Evolutionary conservation across 2,888 invertebrate species (phyloP).

Genomic region (Ypsolopha scabrella): DNA sequence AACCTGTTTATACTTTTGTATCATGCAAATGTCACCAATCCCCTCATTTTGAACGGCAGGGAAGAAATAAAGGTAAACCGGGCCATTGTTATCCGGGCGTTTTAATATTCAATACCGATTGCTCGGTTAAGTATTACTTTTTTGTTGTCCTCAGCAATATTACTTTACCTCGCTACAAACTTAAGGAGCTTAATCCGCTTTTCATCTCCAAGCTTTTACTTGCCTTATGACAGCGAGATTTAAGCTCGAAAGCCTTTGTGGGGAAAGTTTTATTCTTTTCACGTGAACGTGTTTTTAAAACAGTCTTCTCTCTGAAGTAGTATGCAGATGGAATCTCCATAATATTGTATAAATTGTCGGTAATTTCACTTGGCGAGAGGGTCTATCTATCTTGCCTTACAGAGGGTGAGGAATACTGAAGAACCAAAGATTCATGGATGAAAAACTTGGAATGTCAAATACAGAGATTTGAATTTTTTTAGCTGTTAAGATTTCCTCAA

Average conservation of each 20-base stretch:
- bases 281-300: conserved; percentile 19
- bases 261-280: conserved; percentile 53
- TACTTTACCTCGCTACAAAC: conserved; percentile 59
- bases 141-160: conserved; percentile 52
- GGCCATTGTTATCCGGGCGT: too few relatives aligned
- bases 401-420: too few relatives aligned
- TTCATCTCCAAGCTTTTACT: conserved; percentile 55
- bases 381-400: too few relatives aligned
- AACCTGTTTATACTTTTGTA: too few relatives aligned
- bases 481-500: too few relatives aligned
- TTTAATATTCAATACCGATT: conserved; percentile 42
- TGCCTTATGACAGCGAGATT: conserved; percentile 59
- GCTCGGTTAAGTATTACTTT: conserved; percentile 34
- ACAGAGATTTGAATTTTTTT: too few relatives aligned
- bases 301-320: not conserved
- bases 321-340: conserved; percentile 1
- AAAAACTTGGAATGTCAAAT: too few relatives aligned
- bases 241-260: conserved; percentile 43
- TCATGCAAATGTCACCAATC: too few relatives aligned
- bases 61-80: too few relatives aligned
- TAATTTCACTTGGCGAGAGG: not conserved
- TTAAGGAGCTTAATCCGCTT: conserved; percentile 61
- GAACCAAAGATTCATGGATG: too few relatives aligned
- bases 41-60: too few relatives aligned
- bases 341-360: conserved; percentile 3